Evolutionary conservation across 2,888 invertebrate species (phyloP).

Genomic region (Euclidia mi): DNA sequence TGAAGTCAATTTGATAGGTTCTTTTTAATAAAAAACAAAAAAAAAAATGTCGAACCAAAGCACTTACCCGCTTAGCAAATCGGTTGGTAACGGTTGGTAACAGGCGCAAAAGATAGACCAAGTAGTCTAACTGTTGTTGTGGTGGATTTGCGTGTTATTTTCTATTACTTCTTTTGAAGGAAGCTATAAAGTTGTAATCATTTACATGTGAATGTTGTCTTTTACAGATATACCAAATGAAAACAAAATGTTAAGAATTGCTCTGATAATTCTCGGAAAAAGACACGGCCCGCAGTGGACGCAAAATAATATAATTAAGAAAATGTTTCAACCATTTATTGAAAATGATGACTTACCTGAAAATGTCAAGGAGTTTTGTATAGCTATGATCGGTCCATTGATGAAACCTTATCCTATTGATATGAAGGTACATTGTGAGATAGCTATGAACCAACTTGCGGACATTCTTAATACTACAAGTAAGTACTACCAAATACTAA

Average conservation of each 20-base stretch:
- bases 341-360: slow-evolving; percentile 62
- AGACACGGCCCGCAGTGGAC: slow-evolving; percentile 83
- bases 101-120: too few species aligned
- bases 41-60: too few species aligned
- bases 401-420: slow-evolving; percentile 80
- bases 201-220: not conserved
- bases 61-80: too few species aligned
- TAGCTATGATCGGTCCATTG: slow-evolving; percentile 77
- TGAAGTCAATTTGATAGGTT: too few species aligned
- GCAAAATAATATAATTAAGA: slow-evolving; percentile 77
- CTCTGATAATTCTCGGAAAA: slow-evolving; percentile 80
- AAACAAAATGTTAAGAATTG: slow-evolving; percentile 73
- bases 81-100: too few species aligned
- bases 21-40: too few species aligned
- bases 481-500: slow-evolving; percentile 61
- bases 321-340: slow-evolving; percentile 76
- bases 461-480: slow-evolving; percentile 72
- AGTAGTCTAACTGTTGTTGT: too few species aligned
- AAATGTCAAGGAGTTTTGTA: slow-evolving; percentile 71
- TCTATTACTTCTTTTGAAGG: too few species aligned
- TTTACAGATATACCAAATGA: slow-evolving; percentile 72
- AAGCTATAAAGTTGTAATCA: too few species aligned
- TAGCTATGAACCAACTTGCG: slow-evolving; percentile 73
- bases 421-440: slow-evolving; percentile 83
- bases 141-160: too few species aligned